Evolutionary conservation across 92 coral and sea anemone species (phyloP).

Genomic region (Bergia sp.): DNA sequence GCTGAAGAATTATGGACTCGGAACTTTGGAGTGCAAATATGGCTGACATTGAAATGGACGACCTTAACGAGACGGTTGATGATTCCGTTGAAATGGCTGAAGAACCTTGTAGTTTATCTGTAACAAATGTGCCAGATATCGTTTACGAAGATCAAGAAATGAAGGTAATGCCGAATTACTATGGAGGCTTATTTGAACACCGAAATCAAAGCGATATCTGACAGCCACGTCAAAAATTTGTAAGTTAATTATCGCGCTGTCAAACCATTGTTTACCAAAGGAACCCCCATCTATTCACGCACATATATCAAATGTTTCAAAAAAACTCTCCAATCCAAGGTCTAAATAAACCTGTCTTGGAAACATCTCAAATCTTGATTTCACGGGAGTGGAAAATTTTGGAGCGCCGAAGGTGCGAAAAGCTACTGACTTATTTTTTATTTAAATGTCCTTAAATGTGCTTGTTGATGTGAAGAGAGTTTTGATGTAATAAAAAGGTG

Average conservation of each 20-base stretch:
- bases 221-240: neutral
- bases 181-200: neutral
- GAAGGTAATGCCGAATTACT: conserved; percentile 63
- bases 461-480: too few species aligned
- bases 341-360: too few species aligned
- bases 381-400: too few species aligned
- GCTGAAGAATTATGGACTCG: conserved; percentile 14
- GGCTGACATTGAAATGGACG: conserved; percentile 48
- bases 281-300: too few species aligned
- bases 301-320: too few species aligned
- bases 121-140: conserved; percentile 82
- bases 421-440: too few species aligned
- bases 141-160: conserved; percentile 75
- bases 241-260: neutral
- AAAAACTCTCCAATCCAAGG: too few species aligned
- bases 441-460: too few species aligned
- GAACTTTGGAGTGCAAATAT: conserved; percentile 14
- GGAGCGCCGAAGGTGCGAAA: too few species aligned
- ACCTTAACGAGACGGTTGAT: neutral
- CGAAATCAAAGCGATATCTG: neutral
- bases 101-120: conserved; percentile 74
- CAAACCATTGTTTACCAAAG: neutral
- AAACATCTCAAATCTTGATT: too few species aligned
- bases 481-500: too few species aligned
- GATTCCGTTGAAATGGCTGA: conserved; percentile 21